phyloP scores from a whole-genome alignment of 2,113 vertebrate species.

The Pygoscelis adeliae region DNA sequence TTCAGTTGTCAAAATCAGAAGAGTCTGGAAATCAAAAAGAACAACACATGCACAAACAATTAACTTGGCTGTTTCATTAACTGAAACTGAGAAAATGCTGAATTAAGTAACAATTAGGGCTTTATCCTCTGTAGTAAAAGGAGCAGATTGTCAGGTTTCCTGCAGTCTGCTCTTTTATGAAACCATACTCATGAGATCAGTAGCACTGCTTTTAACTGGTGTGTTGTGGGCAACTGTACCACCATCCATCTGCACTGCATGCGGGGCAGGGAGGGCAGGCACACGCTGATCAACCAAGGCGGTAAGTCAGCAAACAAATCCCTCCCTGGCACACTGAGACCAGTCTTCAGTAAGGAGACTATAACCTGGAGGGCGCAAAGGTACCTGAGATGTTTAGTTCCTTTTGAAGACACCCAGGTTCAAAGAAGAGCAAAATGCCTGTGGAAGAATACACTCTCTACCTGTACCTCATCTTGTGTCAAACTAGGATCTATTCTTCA shows the following conservation, averaged over 20 bases:
- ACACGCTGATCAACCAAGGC: accelerated
- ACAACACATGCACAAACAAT: neutral
- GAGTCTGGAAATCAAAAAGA: neutral
- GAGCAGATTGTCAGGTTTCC: neutral
- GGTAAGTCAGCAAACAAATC: neutral
- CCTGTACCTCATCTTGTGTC: neutral
- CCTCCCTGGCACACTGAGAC: neutral
- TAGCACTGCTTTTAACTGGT: neutral
- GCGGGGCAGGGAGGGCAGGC: accelerated
- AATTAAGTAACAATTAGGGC: neutral
- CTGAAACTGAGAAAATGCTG: neutral
- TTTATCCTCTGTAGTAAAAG: neutral
- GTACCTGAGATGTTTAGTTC: conserved; percentile 7
- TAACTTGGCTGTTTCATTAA: neutral
- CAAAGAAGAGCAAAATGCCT: neutral
- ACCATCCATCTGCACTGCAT: accelerated
- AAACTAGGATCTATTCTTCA: neutral
- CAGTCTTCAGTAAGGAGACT: neutral
- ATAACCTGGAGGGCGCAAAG: conserved; percentile 16
- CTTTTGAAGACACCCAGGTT: conserved; percentile 12
- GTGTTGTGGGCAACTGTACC: neutral
- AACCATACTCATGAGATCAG: neutral
- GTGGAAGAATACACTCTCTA: neutral
- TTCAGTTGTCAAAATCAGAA: neutral
- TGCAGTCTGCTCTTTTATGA: neutral